These are phyloP conservation scores for Astropecten irregularis DNA, from an alignment of 53 echinoderm and acorn worm genomes.

Conservation along the genomic window DNA sequence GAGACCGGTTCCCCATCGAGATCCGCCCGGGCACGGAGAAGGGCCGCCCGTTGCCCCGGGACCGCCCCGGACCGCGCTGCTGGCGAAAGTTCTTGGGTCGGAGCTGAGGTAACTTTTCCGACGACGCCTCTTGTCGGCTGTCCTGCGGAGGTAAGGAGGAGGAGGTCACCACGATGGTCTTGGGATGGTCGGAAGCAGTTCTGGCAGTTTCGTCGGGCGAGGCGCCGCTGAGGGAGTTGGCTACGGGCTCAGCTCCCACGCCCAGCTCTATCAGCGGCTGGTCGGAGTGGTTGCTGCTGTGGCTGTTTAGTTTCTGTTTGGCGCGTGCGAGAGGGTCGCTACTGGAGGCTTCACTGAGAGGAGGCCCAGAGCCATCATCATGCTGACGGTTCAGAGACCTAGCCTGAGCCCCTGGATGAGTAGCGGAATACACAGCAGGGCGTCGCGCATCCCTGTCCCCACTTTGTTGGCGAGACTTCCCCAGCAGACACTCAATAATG, in stretches of 20 bases:
- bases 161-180: conserved; percentile 48
- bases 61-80: conserved; percentile 32
- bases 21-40: conserved; percentile 58
- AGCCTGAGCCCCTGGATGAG: conserved; percentile 4
- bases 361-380: not conserved
- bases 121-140: conserved; percentile 25
- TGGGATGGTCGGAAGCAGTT: conserved; percentile 4
- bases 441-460: not conserved
- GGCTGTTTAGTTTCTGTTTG: not conserved
- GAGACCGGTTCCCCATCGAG: conserved; percentile 29
- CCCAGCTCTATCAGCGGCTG: conserved; percentile 23
- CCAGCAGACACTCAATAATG: conserved; percentile 75
- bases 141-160: conserved; percentile 51
- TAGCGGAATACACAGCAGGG: conserved; percentile 1
- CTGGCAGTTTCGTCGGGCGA: not conserved
- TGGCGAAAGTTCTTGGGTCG: conserved; percentile 38
- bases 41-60: conserved; percentile 42
- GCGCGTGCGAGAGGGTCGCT: not conserved
- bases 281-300: conserved; percentile 4
- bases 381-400: not conserved
- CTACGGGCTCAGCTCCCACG: not conserved
- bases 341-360: not conserved
- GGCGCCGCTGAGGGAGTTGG: conserved; percentile 19
- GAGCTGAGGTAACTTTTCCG: conserved; percentile 44
- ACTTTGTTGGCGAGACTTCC: conserved; percentile 22